phyloP scores from a whole-genome alignment of 2,113 vertebrate genomes.

The Ctenomys sociabilis region DNA sequence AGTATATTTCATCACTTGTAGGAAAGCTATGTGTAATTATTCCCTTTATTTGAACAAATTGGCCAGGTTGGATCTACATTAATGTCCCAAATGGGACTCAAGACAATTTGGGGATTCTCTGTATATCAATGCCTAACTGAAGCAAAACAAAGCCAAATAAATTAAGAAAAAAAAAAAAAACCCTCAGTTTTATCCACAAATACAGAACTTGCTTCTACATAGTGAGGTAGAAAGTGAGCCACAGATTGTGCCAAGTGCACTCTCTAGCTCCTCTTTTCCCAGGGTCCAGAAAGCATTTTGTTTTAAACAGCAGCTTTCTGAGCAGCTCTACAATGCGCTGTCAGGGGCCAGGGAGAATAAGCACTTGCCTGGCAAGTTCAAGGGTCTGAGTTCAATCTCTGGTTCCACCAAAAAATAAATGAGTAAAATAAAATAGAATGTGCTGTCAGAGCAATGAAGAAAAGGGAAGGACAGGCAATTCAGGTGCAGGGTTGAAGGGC shows the following conservation, averaged over 20 bases:
- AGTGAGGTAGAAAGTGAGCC: background rate
- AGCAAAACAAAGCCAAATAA: background rate
- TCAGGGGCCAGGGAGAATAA: no score
- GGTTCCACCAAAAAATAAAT: no score
- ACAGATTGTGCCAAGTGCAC: background rate
- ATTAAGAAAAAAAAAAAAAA: background rate
- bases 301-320: background rate
- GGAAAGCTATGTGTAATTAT: constrained; percentile 12
- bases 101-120: background rate
- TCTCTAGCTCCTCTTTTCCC: background rate
- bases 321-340: background rate
- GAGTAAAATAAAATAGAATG: no score
- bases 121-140: background rate
- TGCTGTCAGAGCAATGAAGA: background rate
- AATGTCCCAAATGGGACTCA: background rate
- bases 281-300: background rate
- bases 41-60: background rate
- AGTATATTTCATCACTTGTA: background rate
- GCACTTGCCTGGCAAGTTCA: no score
- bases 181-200: background rate
- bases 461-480: background rate
- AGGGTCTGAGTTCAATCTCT: no score
- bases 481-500: background rate
- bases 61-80: background rate
- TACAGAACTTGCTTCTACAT: background rate